A percentile compares a stretch with the other conserved stretches of the same genome.
phyloP scores from a whole-genome alignment of 30 jellyfish, hydroid and myxozoan species.

The Clytia hemisphaerica region DNA sequence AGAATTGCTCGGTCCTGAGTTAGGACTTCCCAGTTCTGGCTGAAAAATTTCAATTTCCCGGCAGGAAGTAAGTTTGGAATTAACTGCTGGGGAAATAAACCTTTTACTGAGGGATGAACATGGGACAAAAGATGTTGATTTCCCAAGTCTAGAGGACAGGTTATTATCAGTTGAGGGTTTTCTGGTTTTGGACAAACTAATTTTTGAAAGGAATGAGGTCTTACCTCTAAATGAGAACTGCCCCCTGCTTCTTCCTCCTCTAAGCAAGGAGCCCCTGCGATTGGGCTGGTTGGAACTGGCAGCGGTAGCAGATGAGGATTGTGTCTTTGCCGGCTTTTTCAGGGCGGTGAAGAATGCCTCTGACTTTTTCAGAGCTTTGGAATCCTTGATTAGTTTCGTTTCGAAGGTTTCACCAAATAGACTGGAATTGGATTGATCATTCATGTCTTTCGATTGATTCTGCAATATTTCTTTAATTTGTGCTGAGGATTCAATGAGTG shows the following conservation, averaged over 20 bases:
- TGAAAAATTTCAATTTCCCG: neutral
- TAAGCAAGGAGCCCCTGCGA: constrained; percentile 5
- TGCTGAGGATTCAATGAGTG: neutral
- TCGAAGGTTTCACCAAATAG: constrained; percentile 9
- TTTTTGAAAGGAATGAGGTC: neutral
- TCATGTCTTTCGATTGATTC: neutral
- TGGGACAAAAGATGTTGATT: neutral
- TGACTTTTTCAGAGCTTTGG: constrained; percentile 8
- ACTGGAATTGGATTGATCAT: neutral
- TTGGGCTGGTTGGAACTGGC: neutral
- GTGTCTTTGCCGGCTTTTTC: too few relatives aligned
- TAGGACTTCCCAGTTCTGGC: constrained; percentile 2
- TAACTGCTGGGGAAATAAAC: neutral
- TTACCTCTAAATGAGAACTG: neutral
- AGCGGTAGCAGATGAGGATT: neutral
- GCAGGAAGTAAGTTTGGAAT: neutral
- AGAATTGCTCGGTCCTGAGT: neutral
- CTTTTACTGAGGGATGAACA: neutral
- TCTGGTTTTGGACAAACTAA: too few relatives aligned
- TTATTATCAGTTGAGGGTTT: neutral
- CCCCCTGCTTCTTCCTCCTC: constrained; percentile 16
- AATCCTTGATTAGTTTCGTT: neutral
- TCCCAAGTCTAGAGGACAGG: neutral
- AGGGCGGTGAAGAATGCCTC: constrained; percentile 1
- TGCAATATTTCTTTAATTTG: neutral